These are phyloP conservation scores for Macrotrachela quadricornifera DNA, from an alignment of 1,140 invertebrate species.

Conservation along the genomic window DNA sequence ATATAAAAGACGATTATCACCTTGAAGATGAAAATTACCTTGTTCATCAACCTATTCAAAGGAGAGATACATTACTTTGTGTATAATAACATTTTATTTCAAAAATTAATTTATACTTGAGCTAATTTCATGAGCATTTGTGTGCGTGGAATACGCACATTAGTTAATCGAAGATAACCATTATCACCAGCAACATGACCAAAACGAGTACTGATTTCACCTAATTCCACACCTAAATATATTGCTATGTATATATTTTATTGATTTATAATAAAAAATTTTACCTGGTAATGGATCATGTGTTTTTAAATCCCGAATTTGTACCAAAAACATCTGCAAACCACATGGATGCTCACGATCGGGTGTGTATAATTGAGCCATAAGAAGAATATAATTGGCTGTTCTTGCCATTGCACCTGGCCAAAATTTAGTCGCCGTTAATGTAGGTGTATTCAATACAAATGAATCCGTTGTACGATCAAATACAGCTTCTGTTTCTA, in stretches of 20 bases:
- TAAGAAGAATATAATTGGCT: constrained; percentile 57
- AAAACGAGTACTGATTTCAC: no score
- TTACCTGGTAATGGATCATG: constrained; percentile 55
- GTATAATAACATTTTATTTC: no score
- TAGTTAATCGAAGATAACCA: constrained; percentile 61
- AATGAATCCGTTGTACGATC: constrained; percentile 62
- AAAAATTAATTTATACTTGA: no score
- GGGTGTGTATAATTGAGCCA: constrained; percentile 64
- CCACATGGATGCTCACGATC: constrained; percentile 60
- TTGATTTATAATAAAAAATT: not conserved
- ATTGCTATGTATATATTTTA: not conserved
- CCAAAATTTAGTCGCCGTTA: constrained; percentile 80
- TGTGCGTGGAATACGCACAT: constrained; percentile 59
- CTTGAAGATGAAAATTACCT: no score
- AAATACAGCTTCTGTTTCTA: constrained; percentile 74
- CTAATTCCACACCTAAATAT: no score
- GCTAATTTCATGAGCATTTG: constrained; percentile 83
- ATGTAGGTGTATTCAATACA: constrained; percentile 57
- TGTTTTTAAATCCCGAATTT: constrained; percentile 59
- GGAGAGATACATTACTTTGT: no score
- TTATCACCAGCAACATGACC: constrained; percentile 57
- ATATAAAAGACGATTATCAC: no score
- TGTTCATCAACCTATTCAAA: no score
- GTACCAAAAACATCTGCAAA: constrained; percentile 73
- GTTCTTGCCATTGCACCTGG: constrained; percentile 77